These are phyloP conservation scores for Rostratula benghalensis DNA, from an alignment of 2,113 vertebrate genomes.

Conservation along the genomic window DNA sequence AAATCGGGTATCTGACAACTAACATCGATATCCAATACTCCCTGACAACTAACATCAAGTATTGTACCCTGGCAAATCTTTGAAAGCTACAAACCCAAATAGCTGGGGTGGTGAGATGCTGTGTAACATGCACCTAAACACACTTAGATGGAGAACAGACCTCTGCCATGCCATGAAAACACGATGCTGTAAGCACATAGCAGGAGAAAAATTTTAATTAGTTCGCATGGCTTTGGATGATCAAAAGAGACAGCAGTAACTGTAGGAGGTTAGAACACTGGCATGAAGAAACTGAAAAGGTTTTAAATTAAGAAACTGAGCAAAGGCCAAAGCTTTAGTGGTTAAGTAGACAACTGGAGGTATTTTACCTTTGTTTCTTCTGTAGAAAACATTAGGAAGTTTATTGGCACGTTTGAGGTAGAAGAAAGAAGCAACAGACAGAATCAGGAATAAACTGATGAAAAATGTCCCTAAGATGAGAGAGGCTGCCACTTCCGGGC, in stretches of 20 bases:
- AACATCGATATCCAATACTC: too few species aligned
- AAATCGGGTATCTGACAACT: background rate
- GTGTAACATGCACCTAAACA: background rate
- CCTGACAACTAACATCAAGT: background rate
- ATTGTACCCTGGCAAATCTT: background rate
- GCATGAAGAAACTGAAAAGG: background rate
- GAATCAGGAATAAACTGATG: constrained; percentile 89
- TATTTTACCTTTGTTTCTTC: constrained; percentile 85
- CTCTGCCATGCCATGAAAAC: background rate
- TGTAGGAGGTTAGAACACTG: background rate
- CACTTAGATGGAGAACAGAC: background rate
- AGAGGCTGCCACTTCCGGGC: constrained; percentile 85
- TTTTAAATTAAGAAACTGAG: background rate
- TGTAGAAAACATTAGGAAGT: constrained; percentile 86
- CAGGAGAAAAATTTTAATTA: background rate
- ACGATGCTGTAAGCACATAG: background rate
- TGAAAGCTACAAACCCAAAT: background rate
- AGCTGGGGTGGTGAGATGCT: background rate
- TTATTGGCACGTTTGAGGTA: constrained; percentile 94
- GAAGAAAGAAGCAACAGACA: constrained; percentile 93
- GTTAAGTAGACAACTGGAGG: background rate
- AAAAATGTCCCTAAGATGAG: constrained; percentile 91
- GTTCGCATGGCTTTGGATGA: background rate
- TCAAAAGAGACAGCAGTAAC: background rate
- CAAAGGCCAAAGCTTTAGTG: background rate